Percentiles rank a stretch among this genome's conserved stretches.
Conservation (phyloP, 2,797 vertebrate species). For the Yasuhikotakia modesta region DNA sequence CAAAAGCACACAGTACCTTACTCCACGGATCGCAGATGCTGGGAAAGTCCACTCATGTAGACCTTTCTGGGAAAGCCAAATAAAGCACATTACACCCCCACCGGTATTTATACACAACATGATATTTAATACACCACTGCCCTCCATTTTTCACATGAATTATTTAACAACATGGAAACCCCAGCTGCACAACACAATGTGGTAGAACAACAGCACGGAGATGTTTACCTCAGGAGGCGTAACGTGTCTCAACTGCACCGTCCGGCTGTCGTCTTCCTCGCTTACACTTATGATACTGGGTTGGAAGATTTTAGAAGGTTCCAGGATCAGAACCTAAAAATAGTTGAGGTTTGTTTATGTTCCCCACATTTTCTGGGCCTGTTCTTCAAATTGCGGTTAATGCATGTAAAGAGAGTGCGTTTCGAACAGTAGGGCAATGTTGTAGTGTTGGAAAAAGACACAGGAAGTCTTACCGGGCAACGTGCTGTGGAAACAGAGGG, state of each 20-base stretch:
- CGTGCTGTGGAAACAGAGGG: slow-evolving; percentile 69
- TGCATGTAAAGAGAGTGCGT: neutral
- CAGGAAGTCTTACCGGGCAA: slow-evolving; percentile 78
- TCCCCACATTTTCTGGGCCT: neutral
- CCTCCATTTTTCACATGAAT: neutral
- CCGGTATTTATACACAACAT: slow-evolving; percentile 10
- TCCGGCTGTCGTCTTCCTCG: slow-evolving; percentile 70
- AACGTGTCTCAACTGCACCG: slow-evolving; percentile 80
- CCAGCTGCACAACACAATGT: neutral
- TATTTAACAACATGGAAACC: slow-evolving; percentile 11
- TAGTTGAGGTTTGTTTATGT: slow-evolving; percentile 1
- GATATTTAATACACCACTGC: neutral
- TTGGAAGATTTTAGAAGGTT: slow-evolving; percentile 82
- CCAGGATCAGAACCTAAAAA: slow-evolving; percentile 85
- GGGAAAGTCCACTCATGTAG: slow-evolving; percentile 85
- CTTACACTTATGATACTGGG: slow-evolving; percentile 78
- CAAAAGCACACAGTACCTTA: slow-evolving; percentile 76
- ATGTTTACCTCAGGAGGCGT: slow-evolving; percentile 76
- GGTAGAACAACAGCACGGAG: neutral
- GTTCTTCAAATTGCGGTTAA: neutral
- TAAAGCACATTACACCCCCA: slow-evolving; percentile 10
- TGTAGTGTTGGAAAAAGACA: neutral
- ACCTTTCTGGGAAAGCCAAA: slow-evolving; percentile 74
- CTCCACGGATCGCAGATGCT: slow-evolving; percentile 80
- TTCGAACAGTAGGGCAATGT: neutral